These are phyloP conservation scores for Rhagoletis pomonella DNA, from an alignment of 1,140 invertebrate genomes.

Conservation along the genomic window DNA sequence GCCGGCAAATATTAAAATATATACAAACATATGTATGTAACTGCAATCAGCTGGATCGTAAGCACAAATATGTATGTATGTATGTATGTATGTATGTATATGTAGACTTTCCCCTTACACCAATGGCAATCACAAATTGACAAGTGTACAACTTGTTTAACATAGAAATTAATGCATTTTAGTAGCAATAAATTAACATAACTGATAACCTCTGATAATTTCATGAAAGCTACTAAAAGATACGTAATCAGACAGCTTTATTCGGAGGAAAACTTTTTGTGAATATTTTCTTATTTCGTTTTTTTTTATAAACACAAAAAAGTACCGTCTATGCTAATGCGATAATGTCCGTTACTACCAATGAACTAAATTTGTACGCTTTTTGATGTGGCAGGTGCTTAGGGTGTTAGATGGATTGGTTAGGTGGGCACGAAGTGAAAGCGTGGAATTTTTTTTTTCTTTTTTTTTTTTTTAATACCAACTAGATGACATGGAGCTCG, in stretches of 20 bases:
- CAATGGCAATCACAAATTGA: not conserved
- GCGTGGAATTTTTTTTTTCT: not conserved
- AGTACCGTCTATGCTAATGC: not conserved
- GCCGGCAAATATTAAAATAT: not conserved
- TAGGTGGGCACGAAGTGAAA: not conserved
- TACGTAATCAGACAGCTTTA: constrained; percentile 33
- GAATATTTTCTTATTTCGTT: not conserved
- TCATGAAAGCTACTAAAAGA: constrained; percentile 24
- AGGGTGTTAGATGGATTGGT: not conserved
- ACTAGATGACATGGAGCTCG: too few species aligned
- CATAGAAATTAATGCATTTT: constrained; percentile 27
- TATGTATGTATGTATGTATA: not conserved
- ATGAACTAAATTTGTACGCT: not conserved
- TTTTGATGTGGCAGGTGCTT: not conserved
- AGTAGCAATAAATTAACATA: constrained; percentile 44
- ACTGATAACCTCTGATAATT: constrained; percentile 42
- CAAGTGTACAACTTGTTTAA: constrained; percentile 23
- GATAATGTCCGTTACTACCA: not conserved
- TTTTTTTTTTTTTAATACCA: too few species aligned
- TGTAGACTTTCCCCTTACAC: not conserved
- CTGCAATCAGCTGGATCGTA: not conserved
- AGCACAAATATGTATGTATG: too few species aligned
- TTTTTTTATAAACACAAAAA: not conserved
- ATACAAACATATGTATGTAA: not conserved
- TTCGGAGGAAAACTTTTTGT: not conserved